Conservation (phyloP, 1,140 invertebrate genomes). For the Dufourea novaeangliae region DNA sequence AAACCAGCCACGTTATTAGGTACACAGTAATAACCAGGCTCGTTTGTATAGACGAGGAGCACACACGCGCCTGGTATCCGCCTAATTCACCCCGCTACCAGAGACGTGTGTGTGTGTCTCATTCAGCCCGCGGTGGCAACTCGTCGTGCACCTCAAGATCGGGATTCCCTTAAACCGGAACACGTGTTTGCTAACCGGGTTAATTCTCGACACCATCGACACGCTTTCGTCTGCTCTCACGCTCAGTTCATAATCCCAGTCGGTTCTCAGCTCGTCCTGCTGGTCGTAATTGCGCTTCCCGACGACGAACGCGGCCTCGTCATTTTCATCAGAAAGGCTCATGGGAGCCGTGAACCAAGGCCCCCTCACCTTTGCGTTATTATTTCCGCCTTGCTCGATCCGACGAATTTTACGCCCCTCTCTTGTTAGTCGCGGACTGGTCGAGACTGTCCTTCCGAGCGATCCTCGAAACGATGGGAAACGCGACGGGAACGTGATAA, state of each 20-base stretch:
- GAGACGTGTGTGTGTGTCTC: background rate
- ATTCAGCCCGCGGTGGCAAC: background rate
- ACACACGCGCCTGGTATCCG: background rate
- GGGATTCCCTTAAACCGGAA: slow-evolving; percentile 23
- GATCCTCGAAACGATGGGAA: slow-evolving; percentile 35
- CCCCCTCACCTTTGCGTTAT: slow-evolving; percentile 55
- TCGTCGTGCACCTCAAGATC: background rate
- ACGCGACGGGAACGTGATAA: slow-evolving; percentile 37
- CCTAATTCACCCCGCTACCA: background rate
- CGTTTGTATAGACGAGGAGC: background rate
- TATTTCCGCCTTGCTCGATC: slow-evolving; percentile 36
- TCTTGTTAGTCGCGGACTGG: background rate
- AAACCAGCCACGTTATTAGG: background rate
- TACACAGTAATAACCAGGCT: background rate
- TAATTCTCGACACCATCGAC: slow-evolving; percentile 26
- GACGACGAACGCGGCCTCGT: slow-evolving; percentile 41
- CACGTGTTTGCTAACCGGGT: slow-evolving; percentile 26
- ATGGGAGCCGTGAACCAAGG: slow-evolving; percentile 29
- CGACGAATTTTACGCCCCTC: background rate
- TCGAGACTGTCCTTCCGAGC: background rate
- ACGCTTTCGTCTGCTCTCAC: slow-evolving; percentile 8
- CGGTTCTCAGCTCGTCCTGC: slow-evolving; percentile 5
- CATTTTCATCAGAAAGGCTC: slow-evolving; percentile 38
- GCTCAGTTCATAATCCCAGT: background rate
- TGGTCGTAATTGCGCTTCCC: slow-evolving; percentile 38